A percentile compares a stretch with the other conserved stretches of the same genome.
Evolutionary conservation across 2,888 invertebrate genomes (phyloP).

Genomic region (Linnaemya vulpina): DNA sequence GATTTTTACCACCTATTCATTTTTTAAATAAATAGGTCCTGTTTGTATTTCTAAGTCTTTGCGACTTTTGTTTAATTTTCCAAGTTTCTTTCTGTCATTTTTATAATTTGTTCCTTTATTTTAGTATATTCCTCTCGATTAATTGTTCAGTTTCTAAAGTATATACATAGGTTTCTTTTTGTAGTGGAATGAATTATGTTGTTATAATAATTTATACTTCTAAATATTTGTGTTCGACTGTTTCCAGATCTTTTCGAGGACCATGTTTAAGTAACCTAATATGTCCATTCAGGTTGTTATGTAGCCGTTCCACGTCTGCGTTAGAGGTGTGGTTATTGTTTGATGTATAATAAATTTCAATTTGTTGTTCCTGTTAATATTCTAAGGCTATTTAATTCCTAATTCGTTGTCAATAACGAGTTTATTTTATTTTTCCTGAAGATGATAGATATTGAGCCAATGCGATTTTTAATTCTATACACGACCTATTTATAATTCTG

Average conservation of each 20-base stretch:
- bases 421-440: slow-evolving; percentile 49
- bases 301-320: no score
- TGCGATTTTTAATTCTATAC: not conserved
- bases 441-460: slow-evolving; percentile 15
- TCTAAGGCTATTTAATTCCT: slow-evolving; percentile 10
- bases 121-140: no score
- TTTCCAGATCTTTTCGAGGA: slow-evolving; percentile 51
- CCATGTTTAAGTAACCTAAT: slow-evolving; percentile 15
- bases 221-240: slow-evolving; percentile 30
- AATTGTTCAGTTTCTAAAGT: no score
- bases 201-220: slow-evolving; percentile 29
- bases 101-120: no score
- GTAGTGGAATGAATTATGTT: slow-evolving; percentile 38
- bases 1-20: not conserved
- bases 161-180: not conserved
- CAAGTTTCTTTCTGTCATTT: no score
- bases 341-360: no score
- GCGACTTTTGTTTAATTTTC: no score
- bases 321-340: no score
- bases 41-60: no score
- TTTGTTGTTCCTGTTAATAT: not conserved
- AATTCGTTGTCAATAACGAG: not conserved
- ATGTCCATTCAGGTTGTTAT: not conserved
- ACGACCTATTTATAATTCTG: slow-evolving; percentile 44
- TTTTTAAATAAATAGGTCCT: no score